phyloP scores from a whole-genome alignment of 2,113 vertebrate species.

The Myodes glareolus region DNA sequence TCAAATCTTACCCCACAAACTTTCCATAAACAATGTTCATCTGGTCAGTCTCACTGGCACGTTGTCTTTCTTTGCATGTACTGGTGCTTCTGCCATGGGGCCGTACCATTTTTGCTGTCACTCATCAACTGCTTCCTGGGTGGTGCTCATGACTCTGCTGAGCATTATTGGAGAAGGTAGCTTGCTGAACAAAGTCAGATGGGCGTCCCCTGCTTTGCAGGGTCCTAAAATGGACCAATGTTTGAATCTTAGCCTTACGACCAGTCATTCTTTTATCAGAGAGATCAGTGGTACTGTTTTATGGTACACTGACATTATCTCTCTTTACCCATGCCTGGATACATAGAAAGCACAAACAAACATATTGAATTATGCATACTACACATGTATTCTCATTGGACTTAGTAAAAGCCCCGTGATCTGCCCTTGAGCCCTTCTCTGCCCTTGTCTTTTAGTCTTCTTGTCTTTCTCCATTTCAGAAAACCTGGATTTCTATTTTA shows the following conservation, averaged over 20 bases:
- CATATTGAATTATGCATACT: neutral
- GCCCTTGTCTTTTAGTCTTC: neutral
- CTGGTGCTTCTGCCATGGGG: neutral
- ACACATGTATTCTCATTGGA: neutral
- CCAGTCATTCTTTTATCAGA: neutral
- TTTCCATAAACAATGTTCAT: neutral
- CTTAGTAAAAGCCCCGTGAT: neutral
- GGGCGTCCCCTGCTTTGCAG: neutral
- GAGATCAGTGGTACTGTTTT: neutral
- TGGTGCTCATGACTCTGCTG: neutral
- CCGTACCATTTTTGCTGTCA: neutral
- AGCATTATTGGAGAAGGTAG: neutral
- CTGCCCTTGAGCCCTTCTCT: neutral
- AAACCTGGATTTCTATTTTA: neutral
- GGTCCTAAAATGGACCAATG: neutral
- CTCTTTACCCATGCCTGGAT: too few species aligned
- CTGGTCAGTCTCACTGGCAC: neutral
- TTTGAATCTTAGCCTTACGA: slow-evolving; percentile 1
- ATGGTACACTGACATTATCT: neutral
- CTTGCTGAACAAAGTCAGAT: neutral
- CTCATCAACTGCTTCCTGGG: neutral
- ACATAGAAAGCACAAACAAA: neutral
- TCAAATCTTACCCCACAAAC: neutral
- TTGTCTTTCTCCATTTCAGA: neutral
- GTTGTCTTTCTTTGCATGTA: neutral